Base-by-base conservation (phyloP, 2,888 invertebrate species). In the Lasioglossum figueresi region DNA sequence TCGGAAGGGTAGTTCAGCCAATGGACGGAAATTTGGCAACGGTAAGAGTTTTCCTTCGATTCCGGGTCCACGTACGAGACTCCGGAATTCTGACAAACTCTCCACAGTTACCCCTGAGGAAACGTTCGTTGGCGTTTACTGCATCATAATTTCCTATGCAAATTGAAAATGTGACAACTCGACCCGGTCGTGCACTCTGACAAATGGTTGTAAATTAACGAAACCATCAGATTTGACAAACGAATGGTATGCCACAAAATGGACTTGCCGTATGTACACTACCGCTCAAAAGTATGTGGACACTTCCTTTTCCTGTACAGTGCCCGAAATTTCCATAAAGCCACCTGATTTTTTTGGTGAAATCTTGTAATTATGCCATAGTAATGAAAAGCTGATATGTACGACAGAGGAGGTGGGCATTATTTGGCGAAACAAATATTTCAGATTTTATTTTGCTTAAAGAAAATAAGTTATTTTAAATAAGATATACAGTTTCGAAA, bases 21-120 rank as follows among this genome's bases (percentile, higher is more conserved):
- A 63, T 63, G 63, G 63, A 31, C 31, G 63, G 63, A 63, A 63
- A 63, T 63, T 63, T 63, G 63, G 63, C 63, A 34, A 63, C 63
- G 63, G 34, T 63, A 34, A 63, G 63, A 63, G 63, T 16, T 63
- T 34, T 31, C 31, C 63, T 63, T 63, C 63, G 63, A 63, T 63
- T 63, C 31, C 19, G 63, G 63, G 19, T 31, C 31, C 63, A 63
- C 63, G 63, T 63, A 34, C 16, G 5, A 63, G 63, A 19, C 31
- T 16, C 31, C 8, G 63, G 63, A 63, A 63, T 63, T 6, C 31
- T 31, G 31, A 63, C 31, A 63, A 63, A 63, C 31, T 31, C 63
- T 19, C 31, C 31, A 34, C 16, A 34, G 63, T 19, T 63, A 63
- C 31, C 63, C 63, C 34, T 34, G 31, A 63, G 31, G 63, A 63